A percentile compares a stretch with the other conserved stretches of the same genome.
Evolutionary conservation across 2,113 vertebrate genomes (phyloP).

Genomic region (Cromileptes altivelis): DNA sequence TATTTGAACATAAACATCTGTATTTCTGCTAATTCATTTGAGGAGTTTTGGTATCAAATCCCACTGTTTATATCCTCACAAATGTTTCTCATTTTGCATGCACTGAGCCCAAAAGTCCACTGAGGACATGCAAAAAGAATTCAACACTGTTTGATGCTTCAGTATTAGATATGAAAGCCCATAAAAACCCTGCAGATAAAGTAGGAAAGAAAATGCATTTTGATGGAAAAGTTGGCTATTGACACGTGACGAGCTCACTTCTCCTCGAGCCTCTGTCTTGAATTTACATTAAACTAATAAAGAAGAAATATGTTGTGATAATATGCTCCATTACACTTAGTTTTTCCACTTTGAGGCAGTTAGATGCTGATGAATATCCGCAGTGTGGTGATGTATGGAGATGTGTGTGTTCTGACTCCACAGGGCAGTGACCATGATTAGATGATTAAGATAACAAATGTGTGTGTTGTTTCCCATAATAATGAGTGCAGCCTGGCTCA

Average conservation of each 20-base stretch:
- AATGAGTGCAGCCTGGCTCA: conserved; percentile 66
- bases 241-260: neutral
- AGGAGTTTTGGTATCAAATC: neutral
- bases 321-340: conserved; percentile 44
- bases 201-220: neutral
- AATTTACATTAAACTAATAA: conserved; percentile 35
- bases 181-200: neutral
- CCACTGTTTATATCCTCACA: neutral
- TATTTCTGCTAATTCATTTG: neutral
- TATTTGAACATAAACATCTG: neutral
- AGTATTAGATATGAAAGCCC: neutral
- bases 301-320: conserved; percentile 45
- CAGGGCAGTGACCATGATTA: conserved; percentile 63
- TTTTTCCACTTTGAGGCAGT: conserved; percentile 45
- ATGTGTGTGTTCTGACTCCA: conserved; percentile 53
- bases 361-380: conserved; percentile 56
- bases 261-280: neutral
- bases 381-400: conserved; percentile 52
- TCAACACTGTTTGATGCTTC: neutral
- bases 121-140: neutral
- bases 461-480: conserved; percentile 66
- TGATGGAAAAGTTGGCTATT: neutral
- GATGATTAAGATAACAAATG: conserved; percentile 73
- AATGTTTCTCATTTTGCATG: neutral
- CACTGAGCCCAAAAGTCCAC: neutral